These are phyloP conservation scores for Reinhardtius hippoglossoides DNA, from an alignment of 2,113 vertebrate genomes.

Conservation along the genomic window DNA sequence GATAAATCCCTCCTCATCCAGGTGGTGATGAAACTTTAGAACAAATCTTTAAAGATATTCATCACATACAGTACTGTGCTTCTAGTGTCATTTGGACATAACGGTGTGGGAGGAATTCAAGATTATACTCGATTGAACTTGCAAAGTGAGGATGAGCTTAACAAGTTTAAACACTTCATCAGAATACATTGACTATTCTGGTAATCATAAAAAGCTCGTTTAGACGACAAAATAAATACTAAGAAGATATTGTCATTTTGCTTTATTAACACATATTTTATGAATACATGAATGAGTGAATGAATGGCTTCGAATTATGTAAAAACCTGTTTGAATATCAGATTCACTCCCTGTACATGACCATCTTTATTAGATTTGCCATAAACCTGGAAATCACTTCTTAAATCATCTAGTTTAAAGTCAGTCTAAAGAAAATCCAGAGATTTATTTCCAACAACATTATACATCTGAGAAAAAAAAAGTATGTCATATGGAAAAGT, in stretches of 20 bases:
- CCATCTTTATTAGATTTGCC: too few species aligned
- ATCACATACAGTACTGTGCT: background rate
- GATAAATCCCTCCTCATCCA: background rate
- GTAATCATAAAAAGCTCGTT: background rate
- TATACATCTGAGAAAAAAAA: too few species aligned
- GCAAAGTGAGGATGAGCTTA: background rate
- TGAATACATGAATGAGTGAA: too few species aligned
- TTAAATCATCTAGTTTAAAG: too few species aligned
- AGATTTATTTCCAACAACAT: too few species aligned
- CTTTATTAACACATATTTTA: background rate
- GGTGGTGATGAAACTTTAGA: constrained; percentile 12
- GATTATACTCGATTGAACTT: background rate
- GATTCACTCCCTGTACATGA: too few species aligned
- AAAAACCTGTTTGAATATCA: background rate
- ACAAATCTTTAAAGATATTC: background rate
- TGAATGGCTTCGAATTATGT: too few species aligned
- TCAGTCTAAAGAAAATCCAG: too few species aligned
- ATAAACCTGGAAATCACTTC: too few species aligned
- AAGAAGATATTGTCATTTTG: background rate
- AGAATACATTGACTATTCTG: background rate
- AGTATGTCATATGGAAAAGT: too few species aligned
- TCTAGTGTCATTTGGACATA: constrained; percentile 7
- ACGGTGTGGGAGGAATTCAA: constrained; percentile 19
- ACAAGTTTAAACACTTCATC: background rate
- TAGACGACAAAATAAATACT: background rate